Evolutionary conservation across 1,140 invertebrate species (phyloP).

Genomic region (Physella acuta): DNA sequence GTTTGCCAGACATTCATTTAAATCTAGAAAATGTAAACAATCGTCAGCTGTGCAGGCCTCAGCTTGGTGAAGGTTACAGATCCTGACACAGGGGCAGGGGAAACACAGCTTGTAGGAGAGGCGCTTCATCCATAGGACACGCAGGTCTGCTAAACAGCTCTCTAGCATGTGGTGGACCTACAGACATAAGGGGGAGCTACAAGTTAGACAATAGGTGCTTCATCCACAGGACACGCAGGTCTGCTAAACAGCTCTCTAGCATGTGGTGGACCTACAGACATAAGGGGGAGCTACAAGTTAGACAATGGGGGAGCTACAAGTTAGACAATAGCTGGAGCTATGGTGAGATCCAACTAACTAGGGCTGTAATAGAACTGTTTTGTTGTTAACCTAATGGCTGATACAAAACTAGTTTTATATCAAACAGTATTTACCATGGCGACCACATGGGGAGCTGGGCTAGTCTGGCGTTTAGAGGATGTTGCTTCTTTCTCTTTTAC

Average conservation of each 20-base stretch:
- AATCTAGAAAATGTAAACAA: conserved; percentile 61
- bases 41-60: conserved; percentile 47
- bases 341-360: too few species aligned
- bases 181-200: neutral
- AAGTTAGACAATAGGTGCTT: conserved; percentile 49
- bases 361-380: too few species aligned
- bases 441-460: conserved; percentile 19
- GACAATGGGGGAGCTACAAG: too few species aligned
- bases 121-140: conserved; percentile 59
- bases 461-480: conserved; percentile 21
- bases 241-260: conserved; percentile 57
- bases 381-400: too few species aligned
- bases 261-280: conserved; percentile 60
- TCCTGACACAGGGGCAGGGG: conserved; percentile 56
- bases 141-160: conserved; percentile 53
- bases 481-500: conserved; percentile 31
- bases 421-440: conserved; percentile 16
- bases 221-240: conserved; percentile 59
- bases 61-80: conserved; percentile 53
- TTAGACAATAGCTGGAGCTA: too few species aligned
- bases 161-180: conserved; percentile 62
- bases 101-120: conserved; percentile 56
- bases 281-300: too few species aligned
- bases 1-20: conserved; percentile 62
- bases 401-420: neutral